Evolutionary conservation across 2,888 invertebrate genomes (phyloP).

Genomic region (Apamea sordens): DNA sequence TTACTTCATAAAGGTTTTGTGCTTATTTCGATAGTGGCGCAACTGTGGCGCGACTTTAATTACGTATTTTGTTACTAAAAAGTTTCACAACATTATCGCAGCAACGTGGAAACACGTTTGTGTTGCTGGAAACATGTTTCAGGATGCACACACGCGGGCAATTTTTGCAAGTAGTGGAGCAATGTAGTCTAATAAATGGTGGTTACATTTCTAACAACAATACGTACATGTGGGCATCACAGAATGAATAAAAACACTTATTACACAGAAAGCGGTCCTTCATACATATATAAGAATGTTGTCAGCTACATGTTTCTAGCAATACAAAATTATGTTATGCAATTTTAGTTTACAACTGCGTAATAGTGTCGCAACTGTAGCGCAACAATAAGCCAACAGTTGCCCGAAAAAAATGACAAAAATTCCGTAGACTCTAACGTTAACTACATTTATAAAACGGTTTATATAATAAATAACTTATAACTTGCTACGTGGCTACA

Average conservation of each 20-base stretch:
- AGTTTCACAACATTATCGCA: too few species aligned
- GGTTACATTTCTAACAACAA: background rate
- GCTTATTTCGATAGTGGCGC: constrained; percentile 38
- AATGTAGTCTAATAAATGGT: background rate
- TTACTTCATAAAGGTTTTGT: constrained; percentile 27
- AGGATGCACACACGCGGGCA: background rate
- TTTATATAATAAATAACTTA: constrained; percentile 49
- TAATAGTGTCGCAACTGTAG: background rate
- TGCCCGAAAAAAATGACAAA: background rate
- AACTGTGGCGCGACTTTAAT: constrained; percentile 24
- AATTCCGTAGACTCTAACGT: background rate
- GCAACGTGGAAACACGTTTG: background rate
- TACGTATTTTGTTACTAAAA: too few species aligned
- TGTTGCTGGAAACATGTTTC: background rate
- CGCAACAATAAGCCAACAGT: constrained; percentile 16
- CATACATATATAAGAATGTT: background rate
- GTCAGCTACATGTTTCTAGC: background rate
- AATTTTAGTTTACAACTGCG: background rate
- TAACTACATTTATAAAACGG: constrained; percentile 21
- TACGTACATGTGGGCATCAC: background rate
- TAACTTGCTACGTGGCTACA: constrained; percentile 44
- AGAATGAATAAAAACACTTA: too few species aligned
- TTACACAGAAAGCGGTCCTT: background rate
- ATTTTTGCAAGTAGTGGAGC: background rate
- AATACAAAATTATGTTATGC: background rate